A percentile compares a stretch with the other conserved stretches of the same genome.
phyloP scores from a whole-genome alignment of 2,113 vertebrate species.

The Shinisaurus crocodilurus region DNA sequence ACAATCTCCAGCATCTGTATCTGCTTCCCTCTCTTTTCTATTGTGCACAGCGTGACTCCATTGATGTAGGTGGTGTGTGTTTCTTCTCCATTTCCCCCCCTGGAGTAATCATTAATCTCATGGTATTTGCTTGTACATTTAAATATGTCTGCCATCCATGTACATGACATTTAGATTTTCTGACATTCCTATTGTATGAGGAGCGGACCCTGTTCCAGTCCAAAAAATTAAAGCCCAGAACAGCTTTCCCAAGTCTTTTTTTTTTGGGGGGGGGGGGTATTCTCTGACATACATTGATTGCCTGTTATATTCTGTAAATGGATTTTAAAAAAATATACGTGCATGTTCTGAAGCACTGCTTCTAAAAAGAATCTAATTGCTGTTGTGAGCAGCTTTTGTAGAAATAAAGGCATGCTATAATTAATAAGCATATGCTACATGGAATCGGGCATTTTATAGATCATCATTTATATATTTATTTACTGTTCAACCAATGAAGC shows the following conservation, averaged over 20 bases:
- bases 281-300: slow-evolving; percentile 49
- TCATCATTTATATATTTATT: slow-evolving; percentile 25
- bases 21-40: slow-evolving; percentile 22
- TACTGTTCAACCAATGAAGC: slow-evolving; percentile 26
- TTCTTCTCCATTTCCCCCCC: not conserved
- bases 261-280: slow-evolving; percentile 43
- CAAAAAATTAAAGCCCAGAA: slow-evolving; percentile 44
- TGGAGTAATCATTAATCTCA: slow-evolving; percentile 37
- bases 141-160: slow-evolving; percentile 3
- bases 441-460: slow-evolving; percentile 34
- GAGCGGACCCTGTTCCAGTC: slow-evolving; percentile 8
- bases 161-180: slow-evolving; percentile 19
- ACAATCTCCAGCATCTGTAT: slow-evolving; percentile 12
- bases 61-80: not conserved
- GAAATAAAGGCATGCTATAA: slow-evolving; percentile 39
- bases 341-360: slow-evolving; percentile 10
- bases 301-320: slow-evolving; percentile 57
- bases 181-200: slow-evolving; percentile 18
- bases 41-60: not conserved
- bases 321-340: slow-evolving; percentile 44
- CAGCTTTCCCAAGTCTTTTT: slow-evolving; percentile 27
- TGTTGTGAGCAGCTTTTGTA: slow-evolving; percentile 40
- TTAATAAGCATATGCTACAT: slow-evolving; percentile 32
- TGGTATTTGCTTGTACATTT: slow-evolving; percentile 3
- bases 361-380: slow-evolving; percentile 47